phyloP scores from a whole-genome alignment of 92 coral and sea anemone genomes.

The Hydrozoanthus gracilis region DNA sequence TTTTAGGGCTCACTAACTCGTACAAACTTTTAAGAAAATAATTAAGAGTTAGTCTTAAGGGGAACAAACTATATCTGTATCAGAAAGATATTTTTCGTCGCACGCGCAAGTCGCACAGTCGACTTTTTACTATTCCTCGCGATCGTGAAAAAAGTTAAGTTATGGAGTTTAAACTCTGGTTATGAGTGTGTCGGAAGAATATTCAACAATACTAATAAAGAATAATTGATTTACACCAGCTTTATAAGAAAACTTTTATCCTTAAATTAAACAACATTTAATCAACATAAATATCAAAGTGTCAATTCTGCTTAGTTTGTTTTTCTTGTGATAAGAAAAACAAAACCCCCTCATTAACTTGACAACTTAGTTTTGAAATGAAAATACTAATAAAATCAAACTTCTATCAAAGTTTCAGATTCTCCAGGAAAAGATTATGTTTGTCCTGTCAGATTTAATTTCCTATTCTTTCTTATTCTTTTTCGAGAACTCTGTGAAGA shows the following conservation, averaged over 20 bases:
- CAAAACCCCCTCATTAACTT: slow-evolving; percentile 52
- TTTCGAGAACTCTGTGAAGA: slow-evolving; percentile 40
- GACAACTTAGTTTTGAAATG: slow-evolving; percentile 47
- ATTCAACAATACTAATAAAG: slow-evolving; percentile 6
- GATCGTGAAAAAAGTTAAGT: neutral
- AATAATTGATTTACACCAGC: slow-evolving; percentile 24
- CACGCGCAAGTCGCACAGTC: too few species aligned
- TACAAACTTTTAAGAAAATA: neutral
- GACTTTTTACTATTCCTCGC: neutral
- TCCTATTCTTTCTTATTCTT: slow-evolving; percentile 40
- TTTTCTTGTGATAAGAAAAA: slow-evolving; percentile 51
- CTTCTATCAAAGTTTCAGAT: slow-evolving; percentile 10
- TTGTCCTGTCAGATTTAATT: slow-evolving; percentile 65
- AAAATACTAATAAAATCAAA: slow-evolving; percentile 33
- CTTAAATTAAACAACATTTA: slow-evolving; percentile 45
- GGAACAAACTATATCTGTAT: too few species aligned
- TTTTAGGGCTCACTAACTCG: neutral
- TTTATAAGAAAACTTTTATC: slow-evolving; percentile 20
- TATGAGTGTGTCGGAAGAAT: slow-evolving; percentile 6
- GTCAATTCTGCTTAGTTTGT: slow-evolving; percentile 49
- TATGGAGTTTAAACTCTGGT: slow-evolving; percentile 22
- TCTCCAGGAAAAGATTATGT: slow-evolving; percentile 49
- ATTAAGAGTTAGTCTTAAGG: too few species aligned
- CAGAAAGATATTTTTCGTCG: too few species aligned
- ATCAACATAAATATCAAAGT: slow-evolving; percentile 41